Base-by-base conservation (phyloP, 92 coral and sea anemone genomes). In the Ricordea florida region DNA sequence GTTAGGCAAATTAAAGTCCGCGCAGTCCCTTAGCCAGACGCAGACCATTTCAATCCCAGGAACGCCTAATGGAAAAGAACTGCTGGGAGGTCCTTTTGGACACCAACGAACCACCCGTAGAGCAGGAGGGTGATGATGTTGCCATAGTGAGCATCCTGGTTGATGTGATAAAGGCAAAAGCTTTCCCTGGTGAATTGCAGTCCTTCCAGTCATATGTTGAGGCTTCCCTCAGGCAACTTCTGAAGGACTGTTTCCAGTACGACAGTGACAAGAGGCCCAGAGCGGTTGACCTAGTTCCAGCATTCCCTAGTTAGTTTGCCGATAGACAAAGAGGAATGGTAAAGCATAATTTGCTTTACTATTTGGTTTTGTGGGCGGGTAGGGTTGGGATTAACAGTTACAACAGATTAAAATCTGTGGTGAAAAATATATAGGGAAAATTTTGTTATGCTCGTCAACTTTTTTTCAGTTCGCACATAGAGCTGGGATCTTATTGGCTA, bases 31-130 rank as follows among this genome's bases (percentile, higher is more conserved):
- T 13, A 76, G 38, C 24, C 62, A 46, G 35, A 63, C 74, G 2
- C 20, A 36, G 34, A 56, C 45, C 25, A 29, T 26, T 10, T 23
- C 67, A 5, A 13, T 60, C 44, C 62, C 84, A 2, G 70, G 75
- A 26, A 83, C 83, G 5, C 74, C 89, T 2, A 45, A 68, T 66
- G 0, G 70, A 50, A 30, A 46, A 46, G 60, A 82, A 74, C 44
- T 66, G 62, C 41, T 74, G 88, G 83, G 74, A 52, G 15, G 53
- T 25, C 6, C 41, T 5, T 14, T 16, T 27, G n/a, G 62, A 61
- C 0, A 46, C 34, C 22, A 20, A 32, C 18, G 55, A 6, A 6
- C 33, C 42, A 14, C 41, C 32, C 10, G 59, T 15, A 24, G 37
- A 30, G 10, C 10, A 56, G 8, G 22, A 11, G 37, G 21, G 16